phyloP scores from a whole-genome alignment of 1,140 invertebrate species.

The Drosophila ohnishii region DNA sequence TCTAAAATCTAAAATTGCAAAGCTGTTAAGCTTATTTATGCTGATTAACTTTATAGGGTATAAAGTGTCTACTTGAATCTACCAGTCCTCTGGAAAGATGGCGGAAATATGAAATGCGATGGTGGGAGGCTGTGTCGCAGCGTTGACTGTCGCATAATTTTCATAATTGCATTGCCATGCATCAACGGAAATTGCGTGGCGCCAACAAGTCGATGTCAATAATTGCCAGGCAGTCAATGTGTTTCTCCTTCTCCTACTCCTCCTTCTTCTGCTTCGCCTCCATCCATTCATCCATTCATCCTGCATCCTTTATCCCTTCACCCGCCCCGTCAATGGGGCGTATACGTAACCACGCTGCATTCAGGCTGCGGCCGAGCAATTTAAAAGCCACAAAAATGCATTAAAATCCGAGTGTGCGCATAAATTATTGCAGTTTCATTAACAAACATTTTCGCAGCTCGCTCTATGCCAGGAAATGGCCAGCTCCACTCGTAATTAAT shows the following conservation, averaged over 20 bases:
- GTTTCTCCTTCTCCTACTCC: neutral
- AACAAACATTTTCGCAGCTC: conserved; percentile 55
- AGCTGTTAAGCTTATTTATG: neutral
- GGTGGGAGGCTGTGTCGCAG: neutral
- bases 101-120: conserved; percentile 1
- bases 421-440: conserved; percentile 69
- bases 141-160: conserved; percentile 56
- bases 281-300: neutral
- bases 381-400: conserved; percentile 69
- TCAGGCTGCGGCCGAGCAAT: conserved; percentile 30
- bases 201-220: conserved; percentile 70
- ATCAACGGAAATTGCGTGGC: conserved; percentile 63
- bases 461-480: conserved; percentile 22
- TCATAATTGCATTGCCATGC: conserved; percentile 72
- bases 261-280: neutral
- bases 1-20: neutral
- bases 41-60: conserved; percentile 2
- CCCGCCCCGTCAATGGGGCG: conserved; percentile 31
- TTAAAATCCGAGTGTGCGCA: conserved; percentile 62
- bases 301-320: neutral
- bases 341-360: conserved; percentile 45
- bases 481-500: conserved; percentile 55
- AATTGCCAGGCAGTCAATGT: conserved; percentile 51
- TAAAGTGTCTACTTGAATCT: neutral
- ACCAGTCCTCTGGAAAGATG: neutral